phyloP scores from a whole-genome alignment of 2,797 vertebrate species.

The Lateolabrax maculatus region DNA sequence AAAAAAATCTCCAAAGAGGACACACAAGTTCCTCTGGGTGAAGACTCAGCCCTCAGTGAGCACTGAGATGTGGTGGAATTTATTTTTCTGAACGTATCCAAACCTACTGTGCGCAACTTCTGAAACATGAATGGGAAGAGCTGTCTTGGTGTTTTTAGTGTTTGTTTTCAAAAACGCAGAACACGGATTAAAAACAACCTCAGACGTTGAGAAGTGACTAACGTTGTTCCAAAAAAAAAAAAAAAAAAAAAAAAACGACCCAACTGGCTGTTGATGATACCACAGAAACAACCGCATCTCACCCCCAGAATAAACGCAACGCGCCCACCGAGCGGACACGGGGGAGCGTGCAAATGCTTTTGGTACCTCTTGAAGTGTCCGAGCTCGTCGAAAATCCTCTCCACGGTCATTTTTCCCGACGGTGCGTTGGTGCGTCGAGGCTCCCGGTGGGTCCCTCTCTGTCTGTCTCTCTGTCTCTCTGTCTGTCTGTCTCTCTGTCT shows the following conservation, averaged over 20 bases:
- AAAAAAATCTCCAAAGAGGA: background rate
- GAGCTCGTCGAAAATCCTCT: slow-evolving; percentile 85
- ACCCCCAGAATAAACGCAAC: background rate
- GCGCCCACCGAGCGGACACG: too few relatives aligned
- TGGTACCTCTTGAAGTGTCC: slow-evolving; percentile 87
- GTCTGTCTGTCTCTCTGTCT: too few relatives aligned
- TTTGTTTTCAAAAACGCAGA: slow-evolving; percentile 7
- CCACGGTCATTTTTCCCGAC: slow-evolving; percentile 77
- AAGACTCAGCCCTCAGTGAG: background rate
- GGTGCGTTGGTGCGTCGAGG: slow-evolving; percentile 2
- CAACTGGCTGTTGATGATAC: background rate
- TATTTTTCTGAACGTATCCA: too few relatives aligned
- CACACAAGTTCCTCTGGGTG: background rate
- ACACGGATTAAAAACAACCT: slow-evolving; percentile 8
- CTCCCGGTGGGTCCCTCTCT: slow-evolving; percentile 40
- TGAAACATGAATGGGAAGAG: background rate
- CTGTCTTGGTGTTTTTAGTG: too few relatives aligned
- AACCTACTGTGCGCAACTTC: background rate
- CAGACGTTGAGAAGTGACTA: background rate
- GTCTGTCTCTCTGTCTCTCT: too few relatives aligned
- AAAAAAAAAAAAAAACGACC: background rate
- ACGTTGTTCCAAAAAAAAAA: too few relatives aligned
- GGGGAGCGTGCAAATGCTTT: too few relatives aligned
- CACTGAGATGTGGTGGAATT: background rate
- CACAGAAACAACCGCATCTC: rapidly evolving